Evolutionary conservation across 1,140 invertebrate species (phyloP).

Genomic region (Gonatopus flavifemur): DNA sequence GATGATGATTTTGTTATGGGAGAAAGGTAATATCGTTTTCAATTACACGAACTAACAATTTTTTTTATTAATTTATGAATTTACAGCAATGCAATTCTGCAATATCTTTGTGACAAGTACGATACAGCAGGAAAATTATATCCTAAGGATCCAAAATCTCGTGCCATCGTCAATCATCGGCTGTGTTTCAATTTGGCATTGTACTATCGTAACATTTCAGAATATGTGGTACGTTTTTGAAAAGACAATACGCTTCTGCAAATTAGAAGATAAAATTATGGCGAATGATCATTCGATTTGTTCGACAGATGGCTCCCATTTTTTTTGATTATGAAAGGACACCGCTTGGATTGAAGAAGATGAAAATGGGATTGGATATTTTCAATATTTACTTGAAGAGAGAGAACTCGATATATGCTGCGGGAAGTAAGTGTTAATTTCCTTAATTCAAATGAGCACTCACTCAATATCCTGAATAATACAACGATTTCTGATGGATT

Average conservation of each 20-base stretch:
- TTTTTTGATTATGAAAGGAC: conserved; percentile 73
- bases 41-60: too few relatives aligned
- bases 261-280: too few relatives aligned
- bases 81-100: conserved; percentile 71
- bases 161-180: conserved; percentile 75
- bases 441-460: too few relatives aligned
- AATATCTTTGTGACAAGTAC: conserved; percentile 77
- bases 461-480: too few relatives aligned
- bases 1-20: conserved; percentile 72
- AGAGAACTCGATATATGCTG: conserved; percentile 66
- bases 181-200: conserved; percentile 75
- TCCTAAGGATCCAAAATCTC: conserved; percentile 66
- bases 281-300: conserved; percentile 9
- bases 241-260: conserved; percentile 35
- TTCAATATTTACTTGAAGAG: conserved; percentile 69
- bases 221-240: conserved; percentile 69
- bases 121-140: conserved; percentile 66
- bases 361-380: conserved; percentile 65
- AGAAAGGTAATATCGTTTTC: conserved; percentile 68
- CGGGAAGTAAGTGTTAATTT: conserved; percentile 51
- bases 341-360: conserved; percentile 65
- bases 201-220: conserved; percentile 71
- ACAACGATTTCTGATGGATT: too few relatives aligned
- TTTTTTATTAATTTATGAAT: background rate
- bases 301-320: conserved; percentile 67